Base-by-base conservation (phyloP, 2,113 vertebrate genomes). In the Austrofundulus limnaeus region DNA sequence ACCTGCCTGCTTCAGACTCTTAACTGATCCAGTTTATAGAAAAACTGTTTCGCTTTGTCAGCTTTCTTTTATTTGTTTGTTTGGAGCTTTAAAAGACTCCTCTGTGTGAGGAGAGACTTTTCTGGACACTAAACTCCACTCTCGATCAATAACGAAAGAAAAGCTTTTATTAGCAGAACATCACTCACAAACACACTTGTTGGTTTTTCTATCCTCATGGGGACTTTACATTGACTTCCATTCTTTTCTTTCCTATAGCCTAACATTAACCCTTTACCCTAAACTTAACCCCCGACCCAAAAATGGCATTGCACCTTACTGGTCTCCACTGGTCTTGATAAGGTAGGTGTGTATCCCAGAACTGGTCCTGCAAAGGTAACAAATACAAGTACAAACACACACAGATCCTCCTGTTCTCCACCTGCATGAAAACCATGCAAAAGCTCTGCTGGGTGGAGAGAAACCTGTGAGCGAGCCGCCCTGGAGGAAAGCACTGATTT, bases 21-120 rank as follows among this genome's bases (percentile, higher is more conserved):
- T n/a, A 10, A 62, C 75, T 20, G 49, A 59, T 77, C 17, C 59
- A 75, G 65, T 80, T 71, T 62, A 68, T 47, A n/a, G 55, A 65
- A 58, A 51, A 46, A 28, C 52, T 47, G 21, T 42, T 58, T 31
- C 1, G 55, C 62, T 61, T 20, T 42, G 17, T 59, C 39, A 71
- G 60, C 53, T 50, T 51, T 53, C 37, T 76, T 67, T 39, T 48
- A 53, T 34, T 55, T 28, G 39, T 61, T 54, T 61, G 47, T 65
- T 50, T 58, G 38, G n/a, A 47, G 9, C 23, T 17, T 62, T 62
- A n/a, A 48, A 59, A 23, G 43, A 51, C 4, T 60, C 2, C 16
- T 62, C 24, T 53, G 9, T 39, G 1, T 43, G 3, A 34, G 11
- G 46, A n/a, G 3, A 47, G 14, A 24, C 19, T 48, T 52, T 57